Percentiles rank a stretch among this genome's conserved stretches.
Evolutionary conservation across 2,888 invertebrate species (phyloP).

Genomic region (Cosmia trapezina): DNA sequence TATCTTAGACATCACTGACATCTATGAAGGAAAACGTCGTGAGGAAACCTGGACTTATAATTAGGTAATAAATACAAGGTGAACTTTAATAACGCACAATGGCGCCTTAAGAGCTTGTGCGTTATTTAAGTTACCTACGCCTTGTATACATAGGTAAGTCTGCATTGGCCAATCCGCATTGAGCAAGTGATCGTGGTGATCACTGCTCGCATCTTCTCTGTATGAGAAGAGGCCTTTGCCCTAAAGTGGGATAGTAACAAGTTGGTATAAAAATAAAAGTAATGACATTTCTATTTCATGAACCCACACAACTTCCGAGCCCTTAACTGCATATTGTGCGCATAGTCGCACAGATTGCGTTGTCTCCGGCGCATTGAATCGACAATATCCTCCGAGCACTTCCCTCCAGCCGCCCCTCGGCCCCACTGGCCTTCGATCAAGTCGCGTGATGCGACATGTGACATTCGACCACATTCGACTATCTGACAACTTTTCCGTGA

Average conservation of each 20-base stretch:
- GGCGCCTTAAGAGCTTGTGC: too few relatives aligned
- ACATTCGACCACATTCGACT: constrained; percentile 46
- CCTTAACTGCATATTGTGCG: constrained; percentile 53
- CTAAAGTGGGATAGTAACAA: neutral
- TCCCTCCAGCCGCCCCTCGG: constrained; percentile 65
- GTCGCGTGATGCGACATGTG: constrained; percentile 66
- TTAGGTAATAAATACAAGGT: too few relatives aligned
- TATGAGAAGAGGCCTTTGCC: neutral
- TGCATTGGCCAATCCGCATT: neutral
- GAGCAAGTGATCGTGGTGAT: neutral
- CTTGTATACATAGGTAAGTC: neutral
- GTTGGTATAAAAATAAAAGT: neutral
- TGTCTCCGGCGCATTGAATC: constrained; percentile 76
- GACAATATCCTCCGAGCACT: constrained; percentile 80
- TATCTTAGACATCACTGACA: neutral
- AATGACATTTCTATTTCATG: constrained; percentile 1
- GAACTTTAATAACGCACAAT: too few relatives aligned
- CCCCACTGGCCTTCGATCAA: constrained; percentile 76
- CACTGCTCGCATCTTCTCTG: neutral
- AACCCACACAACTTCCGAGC: constrained; percentile 15
- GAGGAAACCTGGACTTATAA: neutral
- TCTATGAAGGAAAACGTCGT: neutral
- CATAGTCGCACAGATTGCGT: constrained; percentile 65
- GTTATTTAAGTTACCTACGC: too few relatives aligned
- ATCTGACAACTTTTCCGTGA: constrained; percentile 43